Conservation (phyloP, 1,140 invertebrate species). For the Psix sp. region DNA sequence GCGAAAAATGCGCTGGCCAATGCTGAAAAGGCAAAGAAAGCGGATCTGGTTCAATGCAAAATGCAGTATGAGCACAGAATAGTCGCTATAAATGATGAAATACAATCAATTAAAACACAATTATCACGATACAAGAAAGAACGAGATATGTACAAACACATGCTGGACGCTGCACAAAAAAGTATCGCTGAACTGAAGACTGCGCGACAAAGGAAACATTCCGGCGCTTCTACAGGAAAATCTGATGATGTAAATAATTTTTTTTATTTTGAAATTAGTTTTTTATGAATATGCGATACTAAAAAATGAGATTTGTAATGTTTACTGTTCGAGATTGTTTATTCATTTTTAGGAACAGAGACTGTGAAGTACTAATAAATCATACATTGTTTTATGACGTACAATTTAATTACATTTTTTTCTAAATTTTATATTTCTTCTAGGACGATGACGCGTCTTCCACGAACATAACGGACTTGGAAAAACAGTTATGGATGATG, state of each 20-base stretch:
- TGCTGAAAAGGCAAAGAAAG: conserved; percentile 88
- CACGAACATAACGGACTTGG: conserved; percentile 81
- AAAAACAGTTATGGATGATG: conserved; percentile 89
- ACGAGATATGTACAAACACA: conserved; percentile 92
- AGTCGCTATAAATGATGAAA: conserved; percentile 89
- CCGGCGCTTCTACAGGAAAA: conserved; percentile 74
- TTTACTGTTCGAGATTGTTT: too few relatives aligned
- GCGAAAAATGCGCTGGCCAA: conserved; percentile 84
- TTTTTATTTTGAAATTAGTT: conserved; percentile 25
- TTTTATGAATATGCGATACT: too few relatives aligned
- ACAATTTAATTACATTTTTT: neutral
- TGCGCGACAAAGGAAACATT: conserved; percentile 67
- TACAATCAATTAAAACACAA: conserved; percentile 89
- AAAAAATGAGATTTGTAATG: too few relatives aligned
- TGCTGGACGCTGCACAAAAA: conserved; percentile 90
- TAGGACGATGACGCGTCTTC: conserved; percentile 76
- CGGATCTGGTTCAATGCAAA: conserved; percentile 90
- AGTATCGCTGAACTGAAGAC: conserved; percentile 86
- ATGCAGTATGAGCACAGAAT: conserved; percentile 92
- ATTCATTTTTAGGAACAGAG: too few relatives aligned
- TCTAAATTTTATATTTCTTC: too few relatives aligned
- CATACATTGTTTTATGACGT: too few relatives aligned
- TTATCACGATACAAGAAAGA: conserved; percentile 89
- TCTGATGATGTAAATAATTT: conserved; percentile 79
- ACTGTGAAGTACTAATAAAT: too few relatives aligned